These are phyloP conservation scores for Nymphicus hollandicus DNA, from an alignment of 2,113 vertebrate genomes.

Conservation along the genomic window DNA sequence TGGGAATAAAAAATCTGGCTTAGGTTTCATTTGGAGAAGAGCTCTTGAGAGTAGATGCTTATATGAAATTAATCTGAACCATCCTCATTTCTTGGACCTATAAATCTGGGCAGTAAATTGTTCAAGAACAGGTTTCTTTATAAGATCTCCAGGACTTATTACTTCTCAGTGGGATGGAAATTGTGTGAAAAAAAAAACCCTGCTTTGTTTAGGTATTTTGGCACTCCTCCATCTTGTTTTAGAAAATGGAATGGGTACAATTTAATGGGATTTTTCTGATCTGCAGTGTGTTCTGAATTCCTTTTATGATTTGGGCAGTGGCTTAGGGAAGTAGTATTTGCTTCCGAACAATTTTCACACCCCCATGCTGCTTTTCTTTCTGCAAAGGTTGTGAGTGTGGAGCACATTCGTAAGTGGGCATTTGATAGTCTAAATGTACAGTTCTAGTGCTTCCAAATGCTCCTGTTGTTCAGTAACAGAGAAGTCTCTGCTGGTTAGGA, in stretches of 20 bases:
- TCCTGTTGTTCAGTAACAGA: background rate
- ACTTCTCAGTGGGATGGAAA: conserved; percentile 50
- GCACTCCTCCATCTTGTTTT: conserved; percentile 16
- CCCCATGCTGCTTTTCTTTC: conserved; percentile 1
- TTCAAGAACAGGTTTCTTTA: conserved; percentile 46
- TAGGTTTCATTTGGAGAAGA: background rate
- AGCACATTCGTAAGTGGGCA: background rate
- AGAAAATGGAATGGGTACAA: conserved; percentile 17
- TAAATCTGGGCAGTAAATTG: conserved; percentile 39
- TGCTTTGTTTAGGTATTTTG: conserved; percentile 52
- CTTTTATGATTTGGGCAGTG: background rate
- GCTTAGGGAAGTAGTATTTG: background rate
- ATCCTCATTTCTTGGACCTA: conserved; percentile 52
- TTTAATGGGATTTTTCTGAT: conserved; percentile 30
- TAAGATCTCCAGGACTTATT: conserved; percentile 39
- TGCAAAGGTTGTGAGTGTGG: background rate
- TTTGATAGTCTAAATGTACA: background rate
- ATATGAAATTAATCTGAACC: conserved; percentile 52
- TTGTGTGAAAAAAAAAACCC: background rate
- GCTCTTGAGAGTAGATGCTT: background rate
- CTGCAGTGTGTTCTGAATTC: background rate
- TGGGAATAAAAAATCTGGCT: background rate
- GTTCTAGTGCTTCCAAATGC: background rate
- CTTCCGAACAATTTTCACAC: background rate
- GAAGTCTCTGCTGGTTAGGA: background rate